These are phyloP conservation scores for Ranitomeya variabilis DNA, from an alignment of 2,113 vertebrate species.

Conservation along the genomic window DNA sequence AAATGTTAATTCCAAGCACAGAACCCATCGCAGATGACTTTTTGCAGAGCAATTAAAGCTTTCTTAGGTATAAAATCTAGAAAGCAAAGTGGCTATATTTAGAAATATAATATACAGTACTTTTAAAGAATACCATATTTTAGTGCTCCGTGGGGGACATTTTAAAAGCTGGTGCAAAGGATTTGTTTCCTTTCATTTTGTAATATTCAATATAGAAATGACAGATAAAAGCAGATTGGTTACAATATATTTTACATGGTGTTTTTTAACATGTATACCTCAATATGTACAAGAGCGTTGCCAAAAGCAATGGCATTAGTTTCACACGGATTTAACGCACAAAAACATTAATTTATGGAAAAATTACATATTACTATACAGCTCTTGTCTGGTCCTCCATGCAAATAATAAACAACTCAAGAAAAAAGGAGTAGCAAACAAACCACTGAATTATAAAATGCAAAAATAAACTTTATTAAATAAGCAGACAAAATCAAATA, in stretches of 20 bases:
- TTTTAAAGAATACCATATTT: constrained; percentile 21
- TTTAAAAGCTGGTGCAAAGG: constrained; percentile 11
- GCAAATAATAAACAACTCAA: too few species aligned
- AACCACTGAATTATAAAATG: too few species aligned
- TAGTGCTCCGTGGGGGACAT: constrained; percentile 4
- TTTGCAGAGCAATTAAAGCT: constrained; percentile 26
- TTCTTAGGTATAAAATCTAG: background rate
- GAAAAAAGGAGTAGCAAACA: too few species aligned
- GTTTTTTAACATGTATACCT: background rate
- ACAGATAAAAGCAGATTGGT: background rate
- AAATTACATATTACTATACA: too few species aligned
- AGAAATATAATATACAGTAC: constrained; percentile 22
- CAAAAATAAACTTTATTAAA: too few species aligned
- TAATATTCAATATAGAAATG: constrained; percentile 6
- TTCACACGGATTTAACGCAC: too few species aligned
- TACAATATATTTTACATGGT: background rate
- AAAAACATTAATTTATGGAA: too few species aligned
- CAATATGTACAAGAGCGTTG: background rate
- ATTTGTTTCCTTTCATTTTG: constrained; percentile 11
- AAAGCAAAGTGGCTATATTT: constrained; percentile 12
- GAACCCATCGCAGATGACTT: constrained; percentile 11
- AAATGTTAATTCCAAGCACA: background rate
- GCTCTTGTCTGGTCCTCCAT: too few species aligned
- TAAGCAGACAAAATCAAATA: too few species aligned
- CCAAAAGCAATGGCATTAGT: background rate